A percentile compares a stretch with the other conserved stretches of the same genome.
phyloP scores from a whole-genome alignment of 2,797 vertebrate species.

The Petrocephalus sullivani region DNA sequence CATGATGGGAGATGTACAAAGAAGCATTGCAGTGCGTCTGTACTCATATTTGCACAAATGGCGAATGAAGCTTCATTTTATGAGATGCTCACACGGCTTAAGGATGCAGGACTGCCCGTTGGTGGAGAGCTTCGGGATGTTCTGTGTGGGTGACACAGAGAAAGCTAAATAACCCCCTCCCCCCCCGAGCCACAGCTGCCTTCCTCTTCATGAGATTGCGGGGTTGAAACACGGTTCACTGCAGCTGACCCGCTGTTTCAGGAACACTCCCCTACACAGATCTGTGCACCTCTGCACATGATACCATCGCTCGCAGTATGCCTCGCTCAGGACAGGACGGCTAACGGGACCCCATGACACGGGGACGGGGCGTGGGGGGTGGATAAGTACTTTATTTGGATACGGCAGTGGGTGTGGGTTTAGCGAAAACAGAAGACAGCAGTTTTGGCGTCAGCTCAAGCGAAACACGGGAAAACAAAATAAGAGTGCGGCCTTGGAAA shows the following conservation, averaged over 20 bases:
- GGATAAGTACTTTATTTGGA: neutral
- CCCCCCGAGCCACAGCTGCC: neutral
- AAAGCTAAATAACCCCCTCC: neutral
- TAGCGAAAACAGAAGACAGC: neutral
- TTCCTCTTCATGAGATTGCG: neutral
- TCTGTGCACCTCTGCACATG: neutral
- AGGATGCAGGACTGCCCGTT: neutral
- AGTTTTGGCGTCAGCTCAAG: constrained; percentile 1
- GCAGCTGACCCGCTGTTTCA: constrained; percentile 8
- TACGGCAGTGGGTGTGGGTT: neutral
- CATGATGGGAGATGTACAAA: neutral
- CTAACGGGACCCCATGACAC: neutral
- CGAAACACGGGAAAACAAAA: neutral
- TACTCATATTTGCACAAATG: neutral
- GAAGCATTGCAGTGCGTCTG: neutral
- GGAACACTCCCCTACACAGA: neutral
- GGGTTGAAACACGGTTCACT: neutral
- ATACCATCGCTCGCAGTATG: neutral
- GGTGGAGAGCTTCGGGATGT: neutral
- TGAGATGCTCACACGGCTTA: neutral
- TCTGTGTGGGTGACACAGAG: neutral
- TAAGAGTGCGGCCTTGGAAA: neutral
- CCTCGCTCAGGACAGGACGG: neutral
- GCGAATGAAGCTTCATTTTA: neutral
- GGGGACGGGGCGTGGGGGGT: neutral